phyloP scores from a whole-genome alignment of 2,113 vertebrate genomes.

The Manacus vitellinus region DNA sequence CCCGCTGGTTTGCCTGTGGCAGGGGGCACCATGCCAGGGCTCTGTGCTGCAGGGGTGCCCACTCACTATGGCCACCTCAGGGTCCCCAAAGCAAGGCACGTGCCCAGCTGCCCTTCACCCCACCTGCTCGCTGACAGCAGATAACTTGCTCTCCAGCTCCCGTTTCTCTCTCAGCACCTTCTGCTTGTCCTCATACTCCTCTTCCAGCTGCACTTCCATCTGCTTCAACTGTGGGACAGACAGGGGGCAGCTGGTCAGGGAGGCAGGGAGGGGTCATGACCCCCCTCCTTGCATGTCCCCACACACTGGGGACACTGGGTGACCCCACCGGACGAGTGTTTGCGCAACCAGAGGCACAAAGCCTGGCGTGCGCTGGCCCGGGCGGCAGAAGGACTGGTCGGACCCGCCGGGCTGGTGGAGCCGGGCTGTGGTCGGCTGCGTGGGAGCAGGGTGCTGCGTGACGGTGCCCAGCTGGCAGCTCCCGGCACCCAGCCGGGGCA shows the following conservation, averaged over 20 bases:
- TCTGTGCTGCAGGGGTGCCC: rapidly evolving
- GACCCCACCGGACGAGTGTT: not conserved
- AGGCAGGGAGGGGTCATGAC: rapidly evolving
- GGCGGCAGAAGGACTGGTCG: not conserved
- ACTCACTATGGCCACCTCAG: rapidly evolving
- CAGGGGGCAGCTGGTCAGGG: not conserved
- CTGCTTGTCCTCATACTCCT: conserved; percentile 96
- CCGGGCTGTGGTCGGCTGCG: not conserved
- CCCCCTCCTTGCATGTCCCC: not conserved
- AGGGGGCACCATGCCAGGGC: not conserved
- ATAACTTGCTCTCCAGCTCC: conserved; percentile 89
- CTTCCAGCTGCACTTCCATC: conserved; percentile 95
- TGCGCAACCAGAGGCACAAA: not conserved
- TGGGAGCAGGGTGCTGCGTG: not conserved
- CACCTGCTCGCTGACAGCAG: conserved; percentile 88
- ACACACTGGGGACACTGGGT: rapidly evolving
- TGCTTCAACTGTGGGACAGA: conserved; percentile 86
- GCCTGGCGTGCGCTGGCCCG: not conserved
- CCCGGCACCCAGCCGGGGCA: not conserved
- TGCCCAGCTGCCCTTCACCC: not conserved
- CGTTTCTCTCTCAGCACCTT: conserved; percentile 93
- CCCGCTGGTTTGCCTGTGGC: conserved; percentile 85
- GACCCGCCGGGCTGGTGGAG: not conserved
- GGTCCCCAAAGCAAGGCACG: not conserved
- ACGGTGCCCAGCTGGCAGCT: not conserved